These are phyloP conservation scores for Zapornia atra DNA, from an alignment of 2,113 vertebrate species.

Conservation along the genomic window DNA sequence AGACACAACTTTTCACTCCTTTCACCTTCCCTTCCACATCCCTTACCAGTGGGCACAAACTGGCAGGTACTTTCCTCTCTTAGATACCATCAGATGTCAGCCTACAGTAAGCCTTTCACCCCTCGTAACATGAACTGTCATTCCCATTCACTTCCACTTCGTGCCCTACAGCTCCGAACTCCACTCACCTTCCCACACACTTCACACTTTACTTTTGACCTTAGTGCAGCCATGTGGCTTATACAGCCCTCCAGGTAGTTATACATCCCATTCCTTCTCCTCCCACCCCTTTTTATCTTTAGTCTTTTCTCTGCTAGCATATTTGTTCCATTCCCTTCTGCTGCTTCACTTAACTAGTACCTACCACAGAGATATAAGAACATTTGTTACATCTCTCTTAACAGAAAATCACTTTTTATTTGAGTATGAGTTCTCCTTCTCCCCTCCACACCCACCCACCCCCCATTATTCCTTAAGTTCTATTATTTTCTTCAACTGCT, in stretches of 20 bases:
- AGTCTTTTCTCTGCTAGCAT: background rate
- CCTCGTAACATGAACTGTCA: background rate
- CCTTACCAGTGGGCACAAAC: background rate
- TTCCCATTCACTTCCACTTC: background rate
- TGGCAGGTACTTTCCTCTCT: background rate
- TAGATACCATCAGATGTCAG: background rate
- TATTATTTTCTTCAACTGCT: background rate
- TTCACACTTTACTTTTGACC: constrained; percentile 19
- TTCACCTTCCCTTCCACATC: background rate
- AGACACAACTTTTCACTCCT: background rate
- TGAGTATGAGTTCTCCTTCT: background rate
- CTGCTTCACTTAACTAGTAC: background rate
- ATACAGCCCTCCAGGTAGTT: background rate
- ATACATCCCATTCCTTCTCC: background rate
- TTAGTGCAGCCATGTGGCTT: background rate
- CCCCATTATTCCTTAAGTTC: background rate
- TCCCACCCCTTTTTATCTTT: background rate
- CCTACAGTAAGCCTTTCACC: background rate
- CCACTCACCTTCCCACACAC: background rate
- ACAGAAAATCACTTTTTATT: background rate
- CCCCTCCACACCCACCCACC: background rate
- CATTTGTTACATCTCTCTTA: background rate
- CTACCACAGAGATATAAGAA: background rate
- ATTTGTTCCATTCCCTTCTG: background rate
- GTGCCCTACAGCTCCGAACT: background rate